phyloP scores from a whole-genome alignment of 1,140 invertebrate genomes.

The Thaumetopoea pityocampa region DNA sequence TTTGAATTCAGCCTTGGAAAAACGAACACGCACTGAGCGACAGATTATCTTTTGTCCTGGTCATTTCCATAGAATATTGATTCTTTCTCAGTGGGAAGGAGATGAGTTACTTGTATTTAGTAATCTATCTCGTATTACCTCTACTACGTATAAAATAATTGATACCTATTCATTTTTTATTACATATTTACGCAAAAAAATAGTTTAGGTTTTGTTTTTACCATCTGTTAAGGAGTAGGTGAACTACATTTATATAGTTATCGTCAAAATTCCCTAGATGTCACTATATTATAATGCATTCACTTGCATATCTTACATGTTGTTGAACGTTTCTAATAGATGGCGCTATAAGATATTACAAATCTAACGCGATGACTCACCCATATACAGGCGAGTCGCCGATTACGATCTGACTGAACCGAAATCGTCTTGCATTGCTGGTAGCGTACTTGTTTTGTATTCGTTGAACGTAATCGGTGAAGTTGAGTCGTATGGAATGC shows the following conservation, averaged over 20 bases:
- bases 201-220: neutral
- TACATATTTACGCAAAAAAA: neutral
- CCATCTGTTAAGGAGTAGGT: conserved; percentile 19
- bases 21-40: no score
- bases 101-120: no score
- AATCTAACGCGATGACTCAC: neutral
- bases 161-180: no score
- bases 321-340: conserved; percentile 30
- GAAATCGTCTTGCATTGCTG: conserved; percentile 10
- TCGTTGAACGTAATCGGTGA: conserved; percentile 48
- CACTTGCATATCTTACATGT: conserved; percentile 14
- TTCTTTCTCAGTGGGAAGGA: no score
- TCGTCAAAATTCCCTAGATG: conserved; percentile 20
- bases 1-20: no score
- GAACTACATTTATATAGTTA: neutral
- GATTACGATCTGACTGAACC: conserved; percentile 30
- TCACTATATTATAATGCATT: conserved; percentile 3
- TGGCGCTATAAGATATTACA: conserved; percentile 19
- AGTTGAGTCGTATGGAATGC: conserved; percentile 48
- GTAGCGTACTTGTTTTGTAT: conserved; percentile 53
- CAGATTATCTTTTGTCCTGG: no score
- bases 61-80: no score
- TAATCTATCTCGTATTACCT: no score
- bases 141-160: no score
- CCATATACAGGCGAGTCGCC: no score